Base-by-base conservation (phyloP, 1,140 invertebrate species). In the Rhagoletis zephyria region DNA sequence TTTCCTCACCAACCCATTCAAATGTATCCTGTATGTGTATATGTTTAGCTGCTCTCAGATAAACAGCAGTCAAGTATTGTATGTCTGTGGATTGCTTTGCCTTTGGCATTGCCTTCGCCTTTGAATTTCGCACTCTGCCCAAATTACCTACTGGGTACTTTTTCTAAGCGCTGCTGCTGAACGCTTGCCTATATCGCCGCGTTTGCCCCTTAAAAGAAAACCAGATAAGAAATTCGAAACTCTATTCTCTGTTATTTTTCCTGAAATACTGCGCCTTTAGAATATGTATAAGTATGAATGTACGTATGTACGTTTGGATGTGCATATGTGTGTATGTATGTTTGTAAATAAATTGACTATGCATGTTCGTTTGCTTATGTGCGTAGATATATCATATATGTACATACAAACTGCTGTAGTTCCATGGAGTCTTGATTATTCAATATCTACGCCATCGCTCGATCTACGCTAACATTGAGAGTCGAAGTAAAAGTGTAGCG, bases 191-290 rank as follows among this genome's bases (percentile, higher is more conserved):
- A 14, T 2, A 14, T 74, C 14, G 5, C 10, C 48, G 42, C 14
- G 70, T 12, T 74, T 4, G 16, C 85, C 14, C 16, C 45, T 40
- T 42, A 19, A 63, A 85, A 56, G 19, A 60, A 59, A 85, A 63
- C 85, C 85, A 63, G 51, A 86, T 65, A 86, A 65, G 61, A 51
- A n/a, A 85, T 85, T 85, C 56, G 40, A 86, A 65, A 86, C 59
- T 86, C 12, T 86, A 65, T 60, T 86, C 64, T 64, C 48, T 64
- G 61, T 86, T 86, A 19, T 86, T 64, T 86, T 67, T 86, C 85
- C 70, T 51, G 61, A 86, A 86, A 86, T 51, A 19, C 85, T 86
- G n/a, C 61, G 42, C 65, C 30, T 85, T 85, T 85, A 40, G 45
- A 85, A 85, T 65, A 45, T 30, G 45, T 45, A 48, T 48, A 59